Evolutionary conservation across 1,140 invertebrate genomes (phyloP), one percentile per base, ranked within the genome.

Genomic region (Epicauta chinensis): DNA sequence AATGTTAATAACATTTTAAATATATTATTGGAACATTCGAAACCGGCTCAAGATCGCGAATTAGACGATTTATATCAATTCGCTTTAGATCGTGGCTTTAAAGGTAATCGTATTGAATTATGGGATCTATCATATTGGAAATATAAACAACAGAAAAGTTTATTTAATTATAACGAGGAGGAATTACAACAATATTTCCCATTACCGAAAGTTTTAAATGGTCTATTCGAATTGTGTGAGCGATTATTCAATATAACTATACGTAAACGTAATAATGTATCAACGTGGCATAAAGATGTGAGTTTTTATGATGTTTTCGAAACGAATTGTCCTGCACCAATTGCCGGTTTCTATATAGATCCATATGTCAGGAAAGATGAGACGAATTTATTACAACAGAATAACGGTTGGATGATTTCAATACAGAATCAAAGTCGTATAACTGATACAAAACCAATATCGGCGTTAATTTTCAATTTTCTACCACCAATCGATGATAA

Each of bases 121-220:
- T 97, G 89, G 82, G 94, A 97, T 71, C 75, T 97, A 42, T 78
- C 84, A 4, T 97, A 87, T 65, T 97, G 91, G 89, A 75, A 80
- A 51, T 79, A 85, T 62, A 85, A 87, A 66, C 82, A 86, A 60
- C 74, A 77, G 46, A 75, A 74, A 61, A 75, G 72, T 2, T 68
- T 84, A 10, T 88, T 78, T 59, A 75, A 80, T 49, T 81, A 82
- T 57, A 81, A 89, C 54, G 83, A 91, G 55, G 77, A 82, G 35
- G 74, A 81, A 51, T 72, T 93, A 11, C 73, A 81, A 5, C 81
- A 90, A 66, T 96, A 87, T 71, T 97, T 97, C 63, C 88, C 90
- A 0, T 67, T 93, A 9, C 81, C 83, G 0, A 77, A 75, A 51
- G 93, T 96, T 10, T 71, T 94, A 1, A 70, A 79, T 7, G 84